Base-by-base conservation (phyloP, 2,888 invertebrate genomes). In the Xylota sylvarum region DNA sequence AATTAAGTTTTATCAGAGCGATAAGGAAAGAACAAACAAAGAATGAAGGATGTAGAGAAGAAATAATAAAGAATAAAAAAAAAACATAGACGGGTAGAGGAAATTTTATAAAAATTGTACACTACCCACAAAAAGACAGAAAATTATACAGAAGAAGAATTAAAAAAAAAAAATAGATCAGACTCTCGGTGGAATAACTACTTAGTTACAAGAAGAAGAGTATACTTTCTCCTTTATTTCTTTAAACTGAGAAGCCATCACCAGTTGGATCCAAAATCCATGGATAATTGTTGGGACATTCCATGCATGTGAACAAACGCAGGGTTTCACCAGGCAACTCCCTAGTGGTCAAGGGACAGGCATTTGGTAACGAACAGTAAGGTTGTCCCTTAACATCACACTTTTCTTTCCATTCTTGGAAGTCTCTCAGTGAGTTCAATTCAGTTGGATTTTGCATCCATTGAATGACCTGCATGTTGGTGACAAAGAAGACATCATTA, bases 391-490 rank as follows among this genome's bases (percentile, higher is more conserved):
- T 97, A 88, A 98, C 96, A 91, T 98, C 98, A 93, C 98, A 98
- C 92, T 97, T 97, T 90, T 98, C 98, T 93, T 98, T 98, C 98
- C 98, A 98, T 92, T 97, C 97, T 90, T 96, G 96, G 95, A 98
- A 98, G 91, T 98, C 98, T 89, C 97, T 94, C 64, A 98, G 94
- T 43, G 96, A 95, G 58, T 97, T 95, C 88, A 97, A 91, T 92
- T 98, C 98, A 35, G 97, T 97, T 73, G 98, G 98, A 90, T 96
- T 97, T 93, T 98, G 98, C 97, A 98, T 98, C 98, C 98, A 98
- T 93, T 98, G 97, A 90, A 98, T 97, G 32, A 98, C 98, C 94
- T 97, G 94, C 89, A 97, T 95, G 94, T 97, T 96, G 83, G 97
- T 98, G 87, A 97, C 97, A 92, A 98, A 98, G 94, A 98, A 98